Percentiles rank a stretch among this genome's conserved stretches.
phyloP scores from a whole-genome alignment of 2,888 invertebrate genomes.

The Scaptodrosophila latifasciaeformis region DNA sequence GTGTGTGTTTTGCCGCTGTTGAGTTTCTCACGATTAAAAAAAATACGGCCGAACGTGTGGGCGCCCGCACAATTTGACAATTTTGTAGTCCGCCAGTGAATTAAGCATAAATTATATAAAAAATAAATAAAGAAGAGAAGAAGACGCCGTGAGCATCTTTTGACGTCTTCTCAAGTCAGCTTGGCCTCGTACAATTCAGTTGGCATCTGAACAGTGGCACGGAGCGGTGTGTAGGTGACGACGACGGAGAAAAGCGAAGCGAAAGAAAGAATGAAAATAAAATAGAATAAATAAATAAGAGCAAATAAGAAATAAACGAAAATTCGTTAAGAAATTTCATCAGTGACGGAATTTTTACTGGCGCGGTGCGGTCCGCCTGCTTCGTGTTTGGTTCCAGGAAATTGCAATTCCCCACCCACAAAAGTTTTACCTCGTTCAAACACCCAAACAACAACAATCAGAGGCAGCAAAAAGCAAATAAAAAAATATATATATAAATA shows the following conservation, averaged over 20 bases:
- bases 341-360: not conserved
- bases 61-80: constrained; percentile 50
- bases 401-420: constrained; percentile 15
- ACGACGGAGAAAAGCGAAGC: not conserved
- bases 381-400: constrained; percentile 1
- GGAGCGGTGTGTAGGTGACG: not conserved
- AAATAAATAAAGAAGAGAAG: not conserved
- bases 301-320: constrained; percentile 1
- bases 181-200: too few relatives aligned
- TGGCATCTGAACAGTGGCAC: not conserved
- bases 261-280: not conserved
- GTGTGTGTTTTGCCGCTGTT: not conserved
- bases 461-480: too few relatives aligned
- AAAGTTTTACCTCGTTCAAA: constrained; percentile 44
- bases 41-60: too few relatives aligned
- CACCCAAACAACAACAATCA: constrained; percentile 9
- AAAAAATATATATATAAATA: not conserved
- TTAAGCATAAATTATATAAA: constrained; percentile 9
- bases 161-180: too few relatives aligned
- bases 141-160: constrained; percentile 19
- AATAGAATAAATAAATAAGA: not conserved
- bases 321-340: constrained; percentile 42
- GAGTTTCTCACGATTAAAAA: constrained; percentile 9
- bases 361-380: too few relatives aligned
- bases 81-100: constrained; percentile 14